Percentiles rank a stretch among this genome's conserved stretches.
These are phyloP conservation scores for Conchocele bisecta DNA, from an alignment of 2,888 invertebrate genomes.

Conservation along the genomic window DNA sequence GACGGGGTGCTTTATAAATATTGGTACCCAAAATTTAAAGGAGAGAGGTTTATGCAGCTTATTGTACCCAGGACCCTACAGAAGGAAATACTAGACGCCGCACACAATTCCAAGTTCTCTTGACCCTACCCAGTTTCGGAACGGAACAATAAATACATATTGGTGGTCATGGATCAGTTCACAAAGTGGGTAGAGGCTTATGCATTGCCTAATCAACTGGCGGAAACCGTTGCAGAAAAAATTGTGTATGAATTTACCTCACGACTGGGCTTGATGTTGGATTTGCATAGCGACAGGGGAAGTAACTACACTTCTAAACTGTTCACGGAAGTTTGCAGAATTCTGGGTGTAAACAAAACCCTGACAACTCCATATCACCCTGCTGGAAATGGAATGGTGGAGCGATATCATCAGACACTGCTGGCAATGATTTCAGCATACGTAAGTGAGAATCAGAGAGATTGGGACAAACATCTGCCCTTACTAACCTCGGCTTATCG, in stretches of 20 bases:
- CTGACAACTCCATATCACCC: neutral
- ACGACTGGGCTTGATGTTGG: neutral
- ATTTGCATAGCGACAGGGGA: neutral
- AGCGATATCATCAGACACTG: slow-evolving; percentile 3
- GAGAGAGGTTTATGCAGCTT: neutral
- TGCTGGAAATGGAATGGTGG: slow-evolving; percentile 18
- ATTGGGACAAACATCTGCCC: slow-evolving; percentile 17
- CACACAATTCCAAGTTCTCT: slow-evolving; percentile 2
- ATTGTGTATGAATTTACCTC: neutral
- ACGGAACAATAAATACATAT: slow-evolving; percentile 39
- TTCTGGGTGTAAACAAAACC: slow-evolving; percentile 3
- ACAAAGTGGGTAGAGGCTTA: slow-evolving; percentile 44
- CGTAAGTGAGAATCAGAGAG: slow-evolving; percentile 14
- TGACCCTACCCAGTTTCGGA: slow-evolving; percentile 40
- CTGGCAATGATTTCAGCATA: slow-evolving; percentile 22
- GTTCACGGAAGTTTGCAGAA: neutral
- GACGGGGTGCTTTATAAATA: slow-evolving; percentile 17
- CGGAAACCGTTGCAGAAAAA: slow-evolving; percentile 28
- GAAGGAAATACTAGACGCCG: neutral
- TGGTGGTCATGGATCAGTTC: slow-evolving; percentile 47
- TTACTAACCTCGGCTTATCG: slow-evolving; percentile 15
- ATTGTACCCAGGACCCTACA: neutral
- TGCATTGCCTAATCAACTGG: slow-evolving; percentile 39
- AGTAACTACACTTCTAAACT: neutral
- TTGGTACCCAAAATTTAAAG: slow-evolving; percentile 2